Base-by-base conservation (phyloP, 53 echinoderm and acorn worm species). In the Hippasteria phrygiana region DNA sequence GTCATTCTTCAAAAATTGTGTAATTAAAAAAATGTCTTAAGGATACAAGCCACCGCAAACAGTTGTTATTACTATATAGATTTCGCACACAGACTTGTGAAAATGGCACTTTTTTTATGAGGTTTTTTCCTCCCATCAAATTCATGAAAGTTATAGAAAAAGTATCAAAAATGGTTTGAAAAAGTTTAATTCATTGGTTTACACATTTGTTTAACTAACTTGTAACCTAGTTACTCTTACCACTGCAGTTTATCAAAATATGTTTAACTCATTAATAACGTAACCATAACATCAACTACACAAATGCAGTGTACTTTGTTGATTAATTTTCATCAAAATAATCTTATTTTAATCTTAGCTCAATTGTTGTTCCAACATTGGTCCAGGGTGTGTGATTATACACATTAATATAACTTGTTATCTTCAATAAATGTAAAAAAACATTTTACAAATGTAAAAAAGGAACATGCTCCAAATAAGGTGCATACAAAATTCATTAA, bases 31-130 rank as follows among this genome's bases (percentile, higher is more conserved):
- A 32, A 43, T 67, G 47, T 17, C 5, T 45, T 53, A n/a, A 53
- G 85, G 63, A 82, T 82, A 85, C 54, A 85, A 70, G 71, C 48
- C 85, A 85, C 85, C 53, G 85, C 85, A 85, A 85, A 85, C 85
- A 63, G 28, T 65, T 81, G 81, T 81, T 81, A 81, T 43, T 5
- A 18, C 6, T 65, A 63, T 70, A 83, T 83, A 83, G 12, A 70
- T 78, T 71, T 71, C 50, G 85, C 85, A 85, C 85, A 85, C 85
- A 51, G 50, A 69, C 36, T 53, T 70, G 33, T 34, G 50, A 51
- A 70, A 70, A 69, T 82, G 71, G 69, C 50, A 85, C 29, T 35
- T 69, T 66, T 43, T 80, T 80, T 78, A 12, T 36, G 14, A 59
- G 29, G 42, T 42, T 72, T 72, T 72, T 24, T 24, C 1, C 26